These are phyloP conservation scores for Eulacestoma nigropectus DNA, from an alignment of 2,113 vertebrate genomes.

Conservation along the genomic window DNA sequence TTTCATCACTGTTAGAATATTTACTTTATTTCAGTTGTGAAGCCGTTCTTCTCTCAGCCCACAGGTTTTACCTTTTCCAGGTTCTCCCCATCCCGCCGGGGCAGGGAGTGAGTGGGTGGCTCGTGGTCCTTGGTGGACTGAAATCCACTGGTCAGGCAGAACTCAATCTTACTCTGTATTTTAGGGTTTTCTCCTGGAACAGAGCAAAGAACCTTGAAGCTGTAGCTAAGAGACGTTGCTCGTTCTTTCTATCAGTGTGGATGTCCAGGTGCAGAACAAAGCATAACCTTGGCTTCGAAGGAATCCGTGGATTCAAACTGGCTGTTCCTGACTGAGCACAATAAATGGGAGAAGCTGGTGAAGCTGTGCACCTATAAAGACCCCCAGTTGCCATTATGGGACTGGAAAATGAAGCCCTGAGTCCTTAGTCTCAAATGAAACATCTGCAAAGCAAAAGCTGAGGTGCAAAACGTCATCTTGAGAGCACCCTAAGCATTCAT, in stretches of 20 bases:
- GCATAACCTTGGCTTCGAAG: not conserved
- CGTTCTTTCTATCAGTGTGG: not conserved
- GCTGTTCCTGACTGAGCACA: not conserved
- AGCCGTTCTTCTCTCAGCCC: not conserved
- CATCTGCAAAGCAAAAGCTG: not conserved
- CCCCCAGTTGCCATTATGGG: not conserved
- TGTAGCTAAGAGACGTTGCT: not conserved
- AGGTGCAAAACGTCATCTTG: not conserved
- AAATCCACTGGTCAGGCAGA: not conserved
- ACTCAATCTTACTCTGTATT: not conserved
- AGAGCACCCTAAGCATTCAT: not conserved
- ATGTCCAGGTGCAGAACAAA: not conserved
- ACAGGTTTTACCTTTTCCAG: not conserved
- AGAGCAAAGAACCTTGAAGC: not conserved
- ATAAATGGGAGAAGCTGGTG: not conserved
- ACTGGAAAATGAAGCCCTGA: not conserved
- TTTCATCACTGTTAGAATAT: not conserved
- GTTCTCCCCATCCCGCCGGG: not conserved
- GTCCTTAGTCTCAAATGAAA: not conserved
- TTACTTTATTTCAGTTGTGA: not conserved
- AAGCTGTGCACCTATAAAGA: not conserved
- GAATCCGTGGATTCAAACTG: not conserved
- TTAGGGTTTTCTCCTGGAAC: not conserved
- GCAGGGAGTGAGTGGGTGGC: not conserved
- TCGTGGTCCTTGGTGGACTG: not conserved